These are phyloP conservation scores for Trididemnum miniatum DNA, from an alignment of 23 tunicate genomes.

Conservation along the genomic window DNA sequence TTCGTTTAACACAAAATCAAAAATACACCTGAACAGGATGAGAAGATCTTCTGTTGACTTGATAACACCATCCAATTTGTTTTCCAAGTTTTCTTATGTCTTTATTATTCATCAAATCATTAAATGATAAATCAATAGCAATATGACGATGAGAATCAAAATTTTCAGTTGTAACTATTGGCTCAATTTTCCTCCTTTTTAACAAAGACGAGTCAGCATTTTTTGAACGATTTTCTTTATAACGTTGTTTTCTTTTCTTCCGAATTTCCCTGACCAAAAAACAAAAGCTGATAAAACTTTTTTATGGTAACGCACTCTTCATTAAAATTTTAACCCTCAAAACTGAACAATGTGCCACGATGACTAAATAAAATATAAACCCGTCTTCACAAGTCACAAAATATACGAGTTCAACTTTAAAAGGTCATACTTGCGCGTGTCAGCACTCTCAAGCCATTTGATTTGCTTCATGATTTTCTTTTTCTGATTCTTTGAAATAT, in stretches of 20 bases:
- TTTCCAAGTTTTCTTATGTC: conserved; percentile 74
- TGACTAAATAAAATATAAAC: too few relatives aligned
- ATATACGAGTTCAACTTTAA: too few relatives aligned
- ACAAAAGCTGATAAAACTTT: too few relatives aligned
- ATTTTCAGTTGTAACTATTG: conserved; percentile 50
- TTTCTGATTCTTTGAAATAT: conserved; percentile 85
- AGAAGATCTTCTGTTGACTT: conserved; percentile 72
- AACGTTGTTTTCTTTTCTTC: conserved; percentile 45
- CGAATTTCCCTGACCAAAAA: conserved; percentile 52
- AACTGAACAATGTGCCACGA: too few relatives aligned
- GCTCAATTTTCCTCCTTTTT: conserved; percentile 36
- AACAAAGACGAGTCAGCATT: neutral
- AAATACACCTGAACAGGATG: conserved; percentile 83
- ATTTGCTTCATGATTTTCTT: conserved; percentile 83
- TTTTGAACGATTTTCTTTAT: conserved; percentile 41
- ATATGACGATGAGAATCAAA: conserved; percentile 64
- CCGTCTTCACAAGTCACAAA: too few relatives aligned
- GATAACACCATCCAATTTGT: conserved; percentile 90
- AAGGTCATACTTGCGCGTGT: conserved; percentile 66
- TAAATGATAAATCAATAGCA: conserved; percentile 78
- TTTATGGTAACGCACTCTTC: too few relatives aligned
- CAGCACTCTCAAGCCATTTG: conserved; percentile 74
- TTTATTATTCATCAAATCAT: conserved; percentile 68
- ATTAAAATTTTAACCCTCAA: too few relatives aligned
- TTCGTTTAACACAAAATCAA: neutral